A percentile compares a stretch with the other conserved stretches of the same genome.
Conservation (phyloP, 2,113 vertebrate genomes). For the Poeciliopsis turrubarensis region DNA sequence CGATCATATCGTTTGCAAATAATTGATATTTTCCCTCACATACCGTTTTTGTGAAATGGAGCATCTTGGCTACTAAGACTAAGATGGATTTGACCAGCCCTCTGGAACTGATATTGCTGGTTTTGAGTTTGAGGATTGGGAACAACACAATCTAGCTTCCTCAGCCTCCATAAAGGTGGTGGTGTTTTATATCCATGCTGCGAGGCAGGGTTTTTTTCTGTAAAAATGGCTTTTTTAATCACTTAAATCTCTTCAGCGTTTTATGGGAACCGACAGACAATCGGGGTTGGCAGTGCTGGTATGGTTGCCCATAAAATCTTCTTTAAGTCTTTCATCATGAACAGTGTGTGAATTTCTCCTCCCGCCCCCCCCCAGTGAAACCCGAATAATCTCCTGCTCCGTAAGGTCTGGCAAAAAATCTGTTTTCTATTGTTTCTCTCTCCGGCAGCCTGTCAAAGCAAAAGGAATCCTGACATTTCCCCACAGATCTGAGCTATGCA, state of each 20-base stretch:
- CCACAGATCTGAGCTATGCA: neutral
- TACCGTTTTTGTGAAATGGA: too few relatives aligned
- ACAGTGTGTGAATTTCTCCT: neutral
- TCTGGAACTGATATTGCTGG: neutral
- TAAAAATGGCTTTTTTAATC: neutral
- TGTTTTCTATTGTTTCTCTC: slow-evolving; percentile 3
- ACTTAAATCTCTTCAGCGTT: neutral
- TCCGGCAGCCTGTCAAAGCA: neutral
- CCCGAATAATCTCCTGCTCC: neutral
- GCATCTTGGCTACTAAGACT: too few relatives aligned
- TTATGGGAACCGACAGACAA: neutral
- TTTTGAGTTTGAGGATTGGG: neutral
- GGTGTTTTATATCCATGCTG: neutral
- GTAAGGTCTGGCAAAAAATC: neutral
- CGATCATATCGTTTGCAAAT: too few relatives aligned
- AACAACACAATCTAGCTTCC: neutral
- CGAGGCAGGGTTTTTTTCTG: neutral
- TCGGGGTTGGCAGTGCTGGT: neutral
- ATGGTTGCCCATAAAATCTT: neutral
- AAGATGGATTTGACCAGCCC: neutral
- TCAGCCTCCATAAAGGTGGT: neutral
- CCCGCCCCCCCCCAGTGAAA: neutral
- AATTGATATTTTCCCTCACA: too few relatives aligned
- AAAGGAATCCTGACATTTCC: neutral
- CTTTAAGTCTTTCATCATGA: neutral